Conservation (phyloP, 2,888 invertebrate species). For the Podotricha telesiphe region DNA sequence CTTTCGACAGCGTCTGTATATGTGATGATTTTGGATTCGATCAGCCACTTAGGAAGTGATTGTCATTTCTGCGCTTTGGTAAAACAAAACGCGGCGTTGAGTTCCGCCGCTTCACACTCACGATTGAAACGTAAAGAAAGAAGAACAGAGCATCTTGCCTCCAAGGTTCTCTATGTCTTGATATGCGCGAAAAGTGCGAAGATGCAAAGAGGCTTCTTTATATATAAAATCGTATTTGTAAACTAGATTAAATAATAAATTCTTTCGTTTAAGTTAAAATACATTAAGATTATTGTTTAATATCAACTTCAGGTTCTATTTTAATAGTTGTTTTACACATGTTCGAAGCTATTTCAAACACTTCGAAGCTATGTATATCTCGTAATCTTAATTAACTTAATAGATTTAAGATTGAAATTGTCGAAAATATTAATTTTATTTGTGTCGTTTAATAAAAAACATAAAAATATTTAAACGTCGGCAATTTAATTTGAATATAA, state of each 20-base stretch:
- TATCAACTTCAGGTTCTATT: not conserved
- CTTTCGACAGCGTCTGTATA: too few species aligned
- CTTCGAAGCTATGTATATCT: not conserved
- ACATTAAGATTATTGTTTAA: too few species aligned
- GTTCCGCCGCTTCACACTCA: too few species aligned
- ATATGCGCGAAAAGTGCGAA: too few species aligned
- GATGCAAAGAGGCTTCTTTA: too few species aligned
- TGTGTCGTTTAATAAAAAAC: not conserved
- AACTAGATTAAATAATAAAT: too few species aligned
- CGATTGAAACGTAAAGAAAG: not conserved
- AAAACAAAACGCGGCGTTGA: too few species aligned
- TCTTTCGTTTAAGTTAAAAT: too few species aligned
- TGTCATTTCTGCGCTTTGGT: too few species aligned
- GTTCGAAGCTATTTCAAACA: too few species aligned
- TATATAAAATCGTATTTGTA: too few species aligned
- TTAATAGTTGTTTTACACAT: not conserved
- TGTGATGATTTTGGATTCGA: not conserved
- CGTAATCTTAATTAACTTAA: slow-evolving; percentile 13
- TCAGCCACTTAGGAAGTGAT: too few species aligned
- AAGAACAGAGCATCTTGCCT: not conserved
- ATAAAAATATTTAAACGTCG: not conserved
- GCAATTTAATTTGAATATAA: not conserved
- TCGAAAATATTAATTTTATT: not conserved
- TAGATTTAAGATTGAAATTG: not conserved
- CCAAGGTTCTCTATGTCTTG: not conserved